A percentile compares a stretch with the other conserved stretches of the same genome.
Conservation (phyloP, 2,888 invertebrate genomes). For the Hypomecis punctinalis region DNA sequence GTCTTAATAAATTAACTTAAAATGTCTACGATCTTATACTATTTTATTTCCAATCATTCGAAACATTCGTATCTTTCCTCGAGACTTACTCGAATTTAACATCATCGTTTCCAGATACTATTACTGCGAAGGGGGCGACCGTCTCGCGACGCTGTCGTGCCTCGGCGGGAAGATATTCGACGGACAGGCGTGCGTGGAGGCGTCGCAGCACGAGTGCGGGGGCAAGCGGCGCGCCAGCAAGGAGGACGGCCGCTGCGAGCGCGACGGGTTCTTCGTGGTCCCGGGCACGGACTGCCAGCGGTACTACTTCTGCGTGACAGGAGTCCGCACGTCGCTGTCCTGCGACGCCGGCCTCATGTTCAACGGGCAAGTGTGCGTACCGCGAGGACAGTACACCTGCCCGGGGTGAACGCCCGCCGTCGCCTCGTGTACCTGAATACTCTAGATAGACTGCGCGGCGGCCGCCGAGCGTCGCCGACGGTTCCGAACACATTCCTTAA, state of each 20-base stretch:
- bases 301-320: constrained; percentile 85
- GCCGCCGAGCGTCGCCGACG: constrained; percentile 4
- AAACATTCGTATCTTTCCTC: background rate
- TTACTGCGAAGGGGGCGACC: constrained; percentile 84
- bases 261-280: constrained; percentile 85
- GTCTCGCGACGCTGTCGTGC: constrained; percentile 83
- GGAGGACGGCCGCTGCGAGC: constrained; percentile 64
- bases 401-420: constrained; percentile 64
- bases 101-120: constrained; percentile 74
- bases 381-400: constrained; percentile 73
- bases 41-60: background rate
- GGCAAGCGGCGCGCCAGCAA: constrained; percentile 53
- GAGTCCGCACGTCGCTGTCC: constrained; percentile 76
- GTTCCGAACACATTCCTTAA: constrained; percentile 3
- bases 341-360: constrained; percentile 80
- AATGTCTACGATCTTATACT: background rate
- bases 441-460: constrained; percentile 9
- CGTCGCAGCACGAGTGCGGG: constrained; percentile 73
- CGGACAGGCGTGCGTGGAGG: constrained; percentile 82
- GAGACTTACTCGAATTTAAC: background rate
- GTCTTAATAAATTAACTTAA: background rate
- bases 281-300: constrained; percentile 77
- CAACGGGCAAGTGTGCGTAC: constrained; percentile 85
- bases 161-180: constrained; percentile 85
- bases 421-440: constrained; percentile 28